Evolutionary conservation across 2,888 invertebrate genomes (phyloP).

Genomic region (Acanthococcus lagerstroemiae): DNA sequence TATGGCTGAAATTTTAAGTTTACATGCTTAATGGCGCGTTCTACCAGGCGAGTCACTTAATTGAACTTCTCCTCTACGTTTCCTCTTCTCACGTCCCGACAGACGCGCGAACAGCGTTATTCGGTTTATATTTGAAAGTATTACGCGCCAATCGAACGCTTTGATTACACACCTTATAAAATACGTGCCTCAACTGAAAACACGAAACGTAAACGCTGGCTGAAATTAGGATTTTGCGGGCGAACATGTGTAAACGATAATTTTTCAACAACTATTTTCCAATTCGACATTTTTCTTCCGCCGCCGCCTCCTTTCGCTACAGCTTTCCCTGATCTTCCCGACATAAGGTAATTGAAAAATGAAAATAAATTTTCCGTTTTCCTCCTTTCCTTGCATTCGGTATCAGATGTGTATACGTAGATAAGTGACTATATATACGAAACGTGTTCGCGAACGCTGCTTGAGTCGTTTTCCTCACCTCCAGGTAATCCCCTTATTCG

Average conservation of each 20-base stretch:
- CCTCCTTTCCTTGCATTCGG: too few relatives aligned
- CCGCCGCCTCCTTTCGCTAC: too few relatives aligned
- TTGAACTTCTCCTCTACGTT: constrained; percentile 15
- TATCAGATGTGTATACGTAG: too few relatives aligned
- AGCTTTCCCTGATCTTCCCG: too few relatives aligned
- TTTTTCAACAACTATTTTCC: not conserved
- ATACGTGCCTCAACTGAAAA: constrained; percentile 22
- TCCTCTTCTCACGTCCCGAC: constrained; percentile 4
- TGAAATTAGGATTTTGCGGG: constrained; percentile 13
- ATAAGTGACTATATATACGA: too few relatives aligned
- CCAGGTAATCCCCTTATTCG: too few relatives aligned
- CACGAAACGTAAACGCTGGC: not conserved
- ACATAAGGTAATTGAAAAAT: too few relatives aligned
- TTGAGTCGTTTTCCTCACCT: too few relatives aligned
- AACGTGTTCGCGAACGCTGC: too few relatives aligned
- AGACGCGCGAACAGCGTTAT: constrained; percentile 1
- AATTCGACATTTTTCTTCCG: too few relatives aligned
- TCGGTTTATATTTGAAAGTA: constrained; percentile 24
- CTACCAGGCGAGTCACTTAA: constrained; percentile 27
- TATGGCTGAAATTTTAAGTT: constrained; percentile 29
- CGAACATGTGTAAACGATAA: constrained; percentile 17
- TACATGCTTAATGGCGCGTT: constrained; percentile 29
- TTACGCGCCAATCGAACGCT: constrained; percentile 23
- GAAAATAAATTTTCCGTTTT: too few relatives aligned
- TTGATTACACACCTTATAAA: constrained; percentile 26